phyloP scores from a whole-genome alignment of 2,888 invertebrate species.

The Caenorhabditis becei region DNA sequence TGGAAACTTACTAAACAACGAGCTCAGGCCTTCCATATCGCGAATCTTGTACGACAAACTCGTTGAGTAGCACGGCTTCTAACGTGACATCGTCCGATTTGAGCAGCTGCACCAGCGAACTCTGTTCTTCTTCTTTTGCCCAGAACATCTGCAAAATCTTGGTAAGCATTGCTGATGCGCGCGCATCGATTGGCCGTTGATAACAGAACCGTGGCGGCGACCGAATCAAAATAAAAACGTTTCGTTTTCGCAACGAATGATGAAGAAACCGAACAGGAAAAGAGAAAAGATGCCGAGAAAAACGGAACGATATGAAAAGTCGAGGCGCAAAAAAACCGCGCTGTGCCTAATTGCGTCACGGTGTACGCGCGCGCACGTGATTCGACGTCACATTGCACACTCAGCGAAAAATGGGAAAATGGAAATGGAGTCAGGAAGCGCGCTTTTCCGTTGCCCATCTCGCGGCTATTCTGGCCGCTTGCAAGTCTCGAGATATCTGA shows the following conservation, averaged over 20 bases:
- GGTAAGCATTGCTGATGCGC: constrained; percentile 44
- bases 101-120: constrained; percentile 60
- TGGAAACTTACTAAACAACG: constrained; percentile 65
- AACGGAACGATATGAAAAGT: constrained; percentile 33
- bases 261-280: constrained; percentile 20
- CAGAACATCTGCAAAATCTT: constrained; percentile 65
- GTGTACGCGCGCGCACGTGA: constrained; percentile 43
- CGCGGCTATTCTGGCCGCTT: constrained; percentile 27
- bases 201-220: constrained; percentile 18
- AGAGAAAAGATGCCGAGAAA: constrained; percentile 23
- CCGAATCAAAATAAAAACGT: constrained; percentile 43
- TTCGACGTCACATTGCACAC: constrained; percentile 50
- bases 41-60: constrained; percentile 72
- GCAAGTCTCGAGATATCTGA: constrained; percentile 46
- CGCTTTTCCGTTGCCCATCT: constrained; percentile 43
- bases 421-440: constrained; percentile 40
- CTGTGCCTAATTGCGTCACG: constrained; percentile 36
- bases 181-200: constrained; percentile 45
- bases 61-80: constrained; percentile 70
- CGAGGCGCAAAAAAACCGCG: constrained; percentile 27
- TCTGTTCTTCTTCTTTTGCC: constrained; percentile 62
- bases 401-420: constrained; percentile 8
- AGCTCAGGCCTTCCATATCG: constrained; percentile 68
- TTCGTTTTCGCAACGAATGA: constrained; percentile 10
- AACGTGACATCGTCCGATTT: constrained; percentile 64